Conservation (phyloP, 2,888 invertebrate genomes). For the Metacarcinus magister region DNA sequence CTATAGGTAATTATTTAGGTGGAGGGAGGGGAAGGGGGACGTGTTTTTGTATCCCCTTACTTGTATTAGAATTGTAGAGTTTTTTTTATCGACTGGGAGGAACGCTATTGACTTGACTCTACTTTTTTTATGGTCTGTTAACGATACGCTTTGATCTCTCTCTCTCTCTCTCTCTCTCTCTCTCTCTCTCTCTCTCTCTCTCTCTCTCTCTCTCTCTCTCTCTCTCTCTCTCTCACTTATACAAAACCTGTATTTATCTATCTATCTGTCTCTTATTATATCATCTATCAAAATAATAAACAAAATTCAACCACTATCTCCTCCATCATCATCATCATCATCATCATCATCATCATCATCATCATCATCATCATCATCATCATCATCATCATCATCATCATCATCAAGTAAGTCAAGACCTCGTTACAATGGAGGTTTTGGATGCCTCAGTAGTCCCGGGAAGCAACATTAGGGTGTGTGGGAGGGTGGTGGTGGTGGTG, state of each 20-base stretch:
- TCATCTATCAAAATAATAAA: background rate
- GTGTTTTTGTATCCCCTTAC: background rate
- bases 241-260: background rate
- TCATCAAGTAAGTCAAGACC: background rate
- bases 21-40: background rate
- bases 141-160: background rate
- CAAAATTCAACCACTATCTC: background rate
- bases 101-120: background rate
- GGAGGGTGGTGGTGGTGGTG: too few species aligned
- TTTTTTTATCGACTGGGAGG: background rate
- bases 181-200: too few species aligned
- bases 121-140: background rate
- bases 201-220: too few species aligned
- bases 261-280: background rate
- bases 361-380: background rate
- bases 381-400: background rate
- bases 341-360: background rate
- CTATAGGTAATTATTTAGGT: too few species aligned
- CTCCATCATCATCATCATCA: background rate
- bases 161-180: background rate
- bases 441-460: background rate
- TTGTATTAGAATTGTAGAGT: background rate
- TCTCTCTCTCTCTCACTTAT: background rate
- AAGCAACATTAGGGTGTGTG: slow-evolving; percentile 13
- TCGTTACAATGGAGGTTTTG: background rate